Conservation (phyloP, 2,797 vertebrate species). For the Squalus acanthias region DNA sequence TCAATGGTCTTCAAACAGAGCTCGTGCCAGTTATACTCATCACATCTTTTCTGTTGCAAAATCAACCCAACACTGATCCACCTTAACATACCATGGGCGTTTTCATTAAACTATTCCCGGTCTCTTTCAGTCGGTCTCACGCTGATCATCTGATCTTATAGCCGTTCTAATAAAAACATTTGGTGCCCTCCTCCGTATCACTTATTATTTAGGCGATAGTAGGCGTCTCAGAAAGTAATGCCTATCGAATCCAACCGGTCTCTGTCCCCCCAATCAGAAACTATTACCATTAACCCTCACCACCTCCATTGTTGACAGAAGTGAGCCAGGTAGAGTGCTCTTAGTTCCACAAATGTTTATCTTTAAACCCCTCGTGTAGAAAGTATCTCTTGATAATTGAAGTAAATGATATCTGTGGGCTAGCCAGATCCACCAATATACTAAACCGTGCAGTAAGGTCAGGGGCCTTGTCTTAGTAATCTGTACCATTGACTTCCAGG, state of each 20-base stretch:
- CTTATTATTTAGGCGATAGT: background rate
- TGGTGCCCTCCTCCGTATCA: no score
- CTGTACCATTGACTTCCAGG: conserved; percentile 11
- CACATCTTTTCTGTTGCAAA: background rate
- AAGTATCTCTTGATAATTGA: background rate
- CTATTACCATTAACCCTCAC: background rate
- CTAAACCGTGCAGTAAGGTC: background rate
- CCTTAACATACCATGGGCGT: background rate
- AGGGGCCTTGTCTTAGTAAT: background rate
- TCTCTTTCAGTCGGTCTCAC: background rate
- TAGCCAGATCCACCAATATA: background rate
- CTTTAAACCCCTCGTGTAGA: background rate
- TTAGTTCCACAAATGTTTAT: background rate
- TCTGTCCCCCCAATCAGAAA: background rate
- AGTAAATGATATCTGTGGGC: background rate
- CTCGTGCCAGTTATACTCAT: background rate
- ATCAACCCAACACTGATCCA: background rate
- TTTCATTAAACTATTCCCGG: background rate
- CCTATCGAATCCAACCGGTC: background rate
- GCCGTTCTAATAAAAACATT: background rate
- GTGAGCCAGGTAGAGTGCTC: background rate
- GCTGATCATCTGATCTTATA: background rate
- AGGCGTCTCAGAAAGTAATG: background rate
- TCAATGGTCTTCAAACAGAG: background rate
- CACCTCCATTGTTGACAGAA: background rate